Evolutionary conservation across 2,888 invertebrate species (phyloP).

Genomic region (Drepana falcataria): DNA sequence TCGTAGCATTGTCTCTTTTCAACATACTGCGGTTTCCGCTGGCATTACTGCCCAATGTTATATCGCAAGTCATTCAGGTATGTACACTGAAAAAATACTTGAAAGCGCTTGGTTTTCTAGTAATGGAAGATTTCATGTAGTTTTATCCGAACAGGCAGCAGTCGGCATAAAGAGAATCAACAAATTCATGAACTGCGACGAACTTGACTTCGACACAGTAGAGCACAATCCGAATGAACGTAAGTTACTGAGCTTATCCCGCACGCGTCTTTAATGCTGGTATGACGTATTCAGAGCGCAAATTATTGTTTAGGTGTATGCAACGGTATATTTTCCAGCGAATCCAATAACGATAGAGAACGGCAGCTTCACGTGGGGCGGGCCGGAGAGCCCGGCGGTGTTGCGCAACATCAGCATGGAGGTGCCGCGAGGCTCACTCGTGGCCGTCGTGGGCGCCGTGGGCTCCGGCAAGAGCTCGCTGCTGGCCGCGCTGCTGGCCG

Average conservation of each 20-base stretch:
- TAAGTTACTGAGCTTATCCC: constrained; percentile 57
- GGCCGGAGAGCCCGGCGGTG: constrained; percentile 79
- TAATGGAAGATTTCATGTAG: too few relatives aligned
- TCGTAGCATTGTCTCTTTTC: constrained; percentile 97
- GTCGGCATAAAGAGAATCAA: constrained; percentile 95
- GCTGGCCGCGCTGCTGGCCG: constrained; percentile 90
- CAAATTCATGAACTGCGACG: constrained; percentile 94
- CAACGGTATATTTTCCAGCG: constrained; percentile 61
- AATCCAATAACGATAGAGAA: constrained; percentile 91
- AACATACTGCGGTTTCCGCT: constrained; percentile 98
- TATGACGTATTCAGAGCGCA: not conserved
- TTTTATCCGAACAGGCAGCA: constrained; percentile 35
- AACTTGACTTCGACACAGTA: constrained; percentile 88
- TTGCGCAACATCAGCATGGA: constrained; percentile 87
- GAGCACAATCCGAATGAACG: constrained; percentile 86
- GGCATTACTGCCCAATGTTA: constrained; percentile 97
- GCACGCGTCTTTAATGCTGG: too few relatives aligned
- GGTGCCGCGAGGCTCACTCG: constrained; percentile 82
- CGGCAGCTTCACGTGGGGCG: constrained; percentile 94
- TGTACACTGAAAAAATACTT: constrained; percentile 24
- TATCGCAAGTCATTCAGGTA: constrained; percentile 94
- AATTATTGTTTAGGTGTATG: not conserved
- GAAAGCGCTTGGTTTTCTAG: not conserved
- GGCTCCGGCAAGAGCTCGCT: constrained; percentile 95
- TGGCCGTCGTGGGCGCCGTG: constrained; percentile 92